Base-by-base conservation (phyloP, 2,113 vertebrate species). In the Anarhynchus alexandrinus region DNA sequence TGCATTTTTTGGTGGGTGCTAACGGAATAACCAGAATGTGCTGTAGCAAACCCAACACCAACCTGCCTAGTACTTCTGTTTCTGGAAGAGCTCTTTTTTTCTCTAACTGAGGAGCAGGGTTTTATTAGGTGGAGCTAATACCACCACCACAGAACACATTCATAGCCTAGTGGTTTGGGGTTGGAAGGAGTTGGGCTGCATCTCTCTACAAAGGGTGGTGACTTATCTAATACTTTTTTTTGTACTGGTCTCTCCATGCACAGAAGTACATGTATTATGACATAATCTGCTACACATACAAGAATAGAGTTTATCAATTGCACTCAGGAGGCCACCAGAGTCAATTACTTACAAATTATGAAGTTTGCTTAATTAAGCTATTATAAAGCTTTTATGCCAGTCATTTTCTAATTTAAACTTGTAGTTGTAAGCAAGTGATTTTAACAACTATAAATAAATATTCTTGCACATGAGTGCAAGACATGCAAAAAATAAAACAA, bases 21-120 rank as follows among this genome's bases (percentile, higher is more conserved):
- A 69, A 94, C 64, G 14, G 58, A 57, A 70, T 38, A 52, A 71
- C 9, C 5, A 76, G 49, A 64, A 27, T 16, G 16, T 8, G 17
- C 13, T 26, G 17, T 0, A 61, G 43, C 11, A 45, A 73, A 16
- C 30, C 27, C 6, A 9, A 5, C 5, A 42, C 15, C 47, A 64
- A 3, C 27, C 15, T 77, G n/a, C 10, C 5, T 1, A 23, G 25
- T 55, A 21, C 17, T 77, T 58, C 30, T 38, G 5, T 42, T 83
- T 65, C 49, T 27, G 16, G 42, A 86, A 52, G 4, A 58, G 6
- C 1, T 40, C 25, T 34, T 61, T 76, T 51, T 87, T 66, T 21
- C 6, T 52, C 3, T 27, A 73, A 0, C 9, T 30, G 22, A 22
- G 42, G 7, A 82, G 12, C 3, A 58, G 5, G 5, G 2, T 29